Evolutionary conservation across 2,888 invertebrate species (phyloP), one percentile per base, ranked within the genome.

Genomic region (Myopa tessellatipennis): DNA sequence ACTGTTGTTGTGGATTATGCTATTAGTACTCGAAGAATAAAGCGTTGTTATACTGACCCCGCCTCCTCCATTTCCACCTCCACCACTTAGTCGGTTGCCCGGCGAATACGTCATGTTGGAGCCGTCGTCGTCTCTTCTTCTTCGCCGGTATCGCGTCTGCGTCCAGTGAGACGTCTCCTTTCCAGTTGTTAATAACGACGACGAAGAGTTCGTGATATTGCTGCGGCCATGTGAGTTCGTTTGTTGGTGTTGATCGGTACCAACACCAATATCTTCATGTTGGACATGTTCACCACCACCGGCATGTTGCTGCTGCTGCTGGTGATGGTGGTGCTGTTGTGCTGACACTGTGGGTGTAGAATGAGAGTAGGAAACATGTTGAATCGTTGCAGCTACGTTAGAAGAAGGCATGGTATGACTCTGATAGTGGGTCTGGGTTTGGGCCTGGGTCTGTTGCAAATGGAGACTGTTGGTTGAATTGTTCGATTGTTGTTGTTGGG

Each of bases 71-170:
- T 78, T 79, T 14, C 80, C 79, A 40, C 80, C 77, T 14, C 80
- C 79, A 40, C 80, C 77, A 36, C 81, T 79, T 55, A 86, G 81
- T 74, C 87, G 85, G 70, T 85, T 84, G 75, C 82, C 86, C 61
- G 85, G 87, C 61, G 88, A 85, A 77, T 89, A 89, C 77, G 87
- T 88, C 52, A 85, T 81, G 55, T 81, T 83, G 26, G 82, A 81
- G 76, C 84, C 84, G 10, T 87, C 88, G 2, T 87, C 88, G 74
- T 88, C 88, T 34, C 88, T 86, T 79, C 85, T 80, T 60, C 88
- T 85, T 73, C 88, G 87, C 69, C 88, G 85, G 79, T 85, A 87
- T 18, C 88, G 84, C 18, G 85, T 75, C 63, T 85, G 85, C 5
- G 83, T 71, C 88, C 88, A 88, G 74, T 87, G 86, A 60, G 80